These are phyloP conservation scores for Stichodactyla helianthus DNA, from an alignment of 64 coral and sea anemone genomes.

Conservation along the genomic window DNA sequence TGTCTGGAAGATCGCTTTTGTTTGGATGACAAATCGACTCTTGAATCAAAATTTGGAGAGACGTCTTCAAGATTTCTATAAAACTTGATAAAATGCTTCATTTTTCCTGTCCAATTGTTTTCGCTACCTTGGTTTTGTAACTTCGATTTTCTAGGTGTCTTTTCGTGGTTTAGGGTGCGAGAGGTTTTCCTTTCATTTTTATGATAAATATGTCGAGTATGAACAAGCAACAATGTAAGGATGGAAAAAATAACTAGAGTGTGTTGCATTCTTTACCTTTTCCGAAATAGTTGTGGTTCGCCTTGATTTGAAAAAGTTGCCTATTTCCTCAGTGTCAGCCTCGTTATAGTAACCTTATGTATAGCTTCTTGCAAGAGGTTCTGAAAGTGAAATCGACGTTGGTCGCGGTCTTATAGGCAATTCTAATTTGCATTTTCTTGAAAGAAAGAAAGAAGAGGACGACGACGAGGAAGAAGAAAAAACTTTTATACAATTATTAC, in stretches of 20 bases:
- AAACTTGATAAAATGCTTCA: not conserved
- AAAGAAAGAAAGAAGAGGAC: not conserved
- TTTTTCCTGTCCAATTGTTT: not conserved
- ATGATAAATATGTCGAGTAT: not conserved
- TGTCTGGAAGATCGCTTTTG: not conserved
- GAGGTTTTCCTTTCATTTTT: not conserved
- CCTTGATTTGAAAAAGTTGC: no score
- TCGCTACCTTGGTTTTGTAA: not conserved
- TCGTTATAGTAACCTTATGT: no score
- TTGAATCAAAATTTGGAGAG: not conserved
- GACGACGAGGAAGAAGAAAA: not conserved
- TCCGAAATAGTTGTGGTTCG: not conserved
- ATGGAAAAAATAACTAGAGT: not conserved
- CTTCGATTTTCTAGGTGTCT: no score
- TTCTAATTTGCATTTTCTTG: no score
- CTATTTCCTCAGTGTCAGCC: no score
- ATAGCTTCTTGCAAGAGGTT: no score
- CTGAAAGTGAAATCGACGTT: no score
- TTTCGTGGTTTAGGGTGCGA: not conserved
- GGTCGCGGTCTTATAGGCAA: no score
- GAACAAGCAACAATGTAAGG: not conserved
- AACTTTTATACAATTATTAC: not conserved
- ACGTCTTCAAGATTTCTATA: not conserved
- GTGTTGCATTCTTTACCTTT: not conserved
- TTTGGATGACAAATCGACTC: no score